These are phyloP conservation scores for Argyrosomus regius DNA, from an alignment of 2,797 vertebrate species.

Conservation along the genomic window DNA sequence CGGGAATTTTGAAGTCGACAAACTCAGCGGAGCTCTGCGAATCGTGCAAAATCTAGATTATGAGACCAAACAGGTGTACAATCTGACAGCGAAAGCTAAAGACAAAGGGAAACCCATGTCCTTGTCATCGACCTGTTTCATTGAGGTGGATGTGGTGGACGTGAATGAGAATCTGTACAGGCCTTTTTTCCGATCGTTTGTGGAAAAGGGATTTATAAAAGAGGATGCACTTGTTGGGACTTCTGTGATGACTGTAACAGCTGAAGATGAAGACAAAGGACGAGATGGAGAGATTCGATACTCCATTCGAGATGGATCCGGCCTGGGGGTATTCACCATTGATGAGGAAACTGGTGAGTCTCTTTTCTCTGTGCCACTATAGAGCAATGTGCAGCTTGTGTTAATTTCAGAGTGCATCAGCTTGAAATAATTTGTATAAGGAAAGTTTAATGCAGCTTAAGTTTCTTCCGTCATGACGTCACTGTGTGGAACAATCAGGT, in stretches of 20 bases:
- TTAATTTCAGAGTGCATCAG: slow-evolving; percentile 49
- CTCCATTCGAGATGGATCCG: slow-evolving; percentile 96
- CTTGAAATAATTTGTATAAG: slow-evolving; percentile 43
- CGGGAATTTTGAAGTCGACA: slow-evolving; percentile 95
- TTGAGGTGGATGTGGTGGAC: slow-evolving; percentile 95
- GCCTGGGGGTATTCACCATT: slow-evolving; percentile 94
- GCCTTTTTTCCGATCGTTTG: slow-evolving; percentile 91
- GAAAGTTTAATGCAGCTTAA: slow-evolving; percentile 32
- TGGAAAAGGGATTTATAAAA: slow-evolving; percentile 93
- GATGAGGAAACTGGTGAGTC: slow-evolving; percentile 96
- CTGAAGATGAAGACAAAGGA: slow-evolving; percentile 93
- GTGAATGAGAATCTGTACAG: slow-evolving; percentile 96
- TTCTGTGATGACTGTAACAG: slow-evolving; percentile 92
- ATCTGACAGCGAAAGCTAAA: slow-evolving; percentile 94
- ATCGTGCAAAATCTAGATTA: slow-evolving; percentile 94
- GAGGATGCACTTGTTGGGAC: slow-evolving; percentile 93
- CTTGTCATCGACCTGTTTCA: slow-evolving; percentile 93
- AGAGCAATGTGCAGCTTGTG: slow-evolving; percentile 38
- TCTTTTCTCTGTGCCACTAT: slow-evolving; percentile 10
- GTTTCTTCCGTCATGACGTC: slow-evolving; percentile 29
- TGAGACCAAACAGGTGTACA: slow-evolving; percentile 94
- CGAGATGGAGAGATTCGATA: slow-evolving; percentile 94
- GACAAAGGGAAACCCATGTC: slow-evolving; percentile 96
- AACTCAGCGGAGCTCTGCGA: slow-evolving; percentile 94
- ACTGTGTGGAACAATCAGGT: slow-evolving; percentile 51